Evolutionary conservation across 1,140 invertebrate species (phyloP), one percentile per base, ranked within the genome.

Genomic region (Apis laboriosa): DNA sequence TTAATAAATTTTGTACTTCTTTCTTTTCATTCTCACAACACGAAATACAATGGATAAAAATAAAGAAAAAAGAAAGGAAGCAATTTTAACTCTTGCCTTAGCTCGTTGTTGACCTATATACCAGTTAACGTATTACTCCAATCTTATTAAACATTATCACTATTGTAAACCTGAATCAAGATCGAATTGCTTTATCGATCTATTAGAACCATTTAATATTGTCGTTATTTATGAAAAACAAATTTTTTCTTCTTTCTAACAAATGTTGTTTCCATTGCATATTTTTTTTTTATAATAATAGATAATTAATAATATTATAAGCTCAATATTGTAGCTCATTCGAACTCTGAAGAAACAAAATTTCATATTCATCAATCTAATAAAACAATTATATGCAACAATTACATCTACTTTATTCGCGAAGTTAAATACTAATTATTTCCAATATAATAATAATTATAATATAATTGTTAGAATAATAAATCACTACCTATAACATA

Each of bases 41-140:
- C 9, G 3, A 12, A 51, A 15, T 9, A 24, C 21, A 5, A n/a
- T 9, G 9, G 13, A 7, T 2, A 9, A 64, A 34, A 34, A 64
- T 19, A 15, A 15, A 64, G 34, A 13, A 17, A 19, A 53, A 13
- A 72, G 13, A 55, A 11, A 55, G 13, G 11, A 28, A 72, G 28
- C 71, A 12, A 28, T 58, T 73, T 73, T 3, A 56, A 56, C 17
- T 73, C 19, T 34, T 19, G 11, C 56, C 56, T 19, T 56, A 21
- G 3, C 19, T 74, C 49, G 43, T 12, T 15, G 60, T 15, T 66
- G 75, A 66, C 75, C 75, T 24, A 77, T 49, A 76, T 64, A 15
- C 34, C n/a, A 12, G n/a, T 13, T 12, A 63, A 63, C 43, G n/a
- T 21, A 24, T 56, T 55, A 68, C 34, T 71, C 55, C 17, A 71